Conservation (phyloP, 2,113 vertebrate species). For the Parus major region DNA sequence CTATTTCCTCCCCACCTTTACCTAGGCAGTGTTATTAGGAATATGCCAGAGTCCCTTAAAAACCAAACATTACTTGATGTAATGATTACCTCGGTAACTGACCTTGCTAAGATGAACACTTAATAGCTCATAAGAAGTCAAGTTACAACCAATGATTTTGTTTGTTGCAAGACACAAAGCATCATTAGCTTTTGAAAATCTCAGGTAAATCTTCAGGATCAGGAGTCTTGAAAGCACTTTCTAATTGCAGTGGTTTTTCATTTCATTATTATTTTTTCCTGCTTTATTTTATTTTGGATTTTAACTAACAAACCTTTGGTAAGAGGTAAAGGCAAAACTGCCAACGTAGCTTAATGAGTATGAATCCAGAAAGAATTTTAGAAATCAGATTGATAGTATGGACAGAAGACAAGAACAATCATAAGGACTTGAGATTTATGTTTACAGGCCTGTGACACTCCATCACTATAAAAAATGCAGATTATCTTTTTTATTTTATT, state of each 20-base stretch:
- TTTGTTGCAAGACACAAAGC: neutral
- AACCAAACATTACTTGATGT: neutral
- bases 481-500: constrained; percentile 55
- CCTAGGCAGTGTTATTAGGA: neutral
- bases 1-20: rapidly evolving
- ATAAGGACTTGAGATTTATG: neutral
- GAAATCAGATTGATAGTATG: neutral
- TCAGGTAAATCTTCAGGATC: neutral
- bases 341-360: neutral
- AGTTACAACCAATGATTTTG: neutral
- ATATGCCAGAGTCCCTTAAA: neutral
- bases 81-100: neutral
- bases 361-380: constrained; percentile 21
- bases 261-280: neutral
- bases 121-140: neutral
- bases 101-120: neutral
- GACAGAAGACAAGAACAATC: neutral
- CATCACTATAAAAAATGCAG: neutral
- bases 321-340: constrained; percentile 14
- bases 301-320: neutral
- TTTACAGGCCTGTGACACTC: constrained; percentile 30
- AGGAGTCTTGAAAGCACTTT: neutral
- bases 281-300: neutral
- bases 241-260: neutral
- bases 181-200: neutral